Conservation (phyloP, 2,797 vertebrate genomes). For the Sebastiscus albofasciatus region DNA sequence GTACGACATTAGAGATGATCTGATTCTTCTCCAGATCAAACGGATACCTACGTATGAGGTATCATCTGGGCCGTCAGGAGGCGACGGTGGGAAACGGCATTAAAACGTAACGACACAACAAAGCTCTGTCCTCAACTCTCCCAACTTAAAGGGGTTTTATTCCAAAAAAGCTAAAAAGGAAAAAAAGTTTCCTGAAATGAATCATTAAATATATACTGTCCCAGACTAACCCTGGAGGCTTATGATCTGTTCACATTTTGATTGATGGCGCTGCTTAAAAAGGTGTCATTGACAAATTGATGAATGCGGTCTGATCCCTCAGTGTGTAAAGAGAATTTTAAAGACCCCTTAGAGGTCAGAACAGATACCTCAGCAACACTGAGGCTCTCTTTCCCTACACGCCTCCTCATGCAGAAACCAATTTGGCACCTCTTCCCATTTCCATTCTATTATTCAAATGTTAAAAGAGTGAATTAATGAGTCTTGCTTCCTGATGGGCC, state of each 20-base stretch:
- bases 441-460: slow-evolving; percentile 70
- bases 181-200: background rate
- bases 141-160: background rate
- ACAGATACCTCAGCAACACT: slow-evolving; percentile 8
- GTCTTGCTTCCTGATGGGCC: slow-evolving; percentile 58
- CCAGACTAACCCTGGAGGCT: background rate
- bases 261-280: slow-evolving; percentile 28
- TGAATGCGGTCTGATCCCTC: background rate
- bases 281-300: slow-evolving; percentile 33
- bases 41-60: background rate
- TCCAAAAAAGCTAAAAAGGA: background rate
- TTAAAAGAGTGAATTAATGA: slow-evolving; percentile 69
- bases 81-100: background rate
- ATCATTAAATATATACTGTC: background rate
- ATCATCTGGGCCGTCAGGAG: slow-evolving; percentile 1
- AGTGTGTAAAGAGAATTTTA: slow-evolving; percentile 24
- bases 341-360: slow-evolving; percentile 30
- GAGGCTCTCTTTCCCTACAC: background rate
- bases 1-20: slow-evolving; percentile 30
- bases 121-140: background rate
- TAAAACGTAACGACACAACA: slow-evolving; percentile 6
- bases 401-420: slow-evolving; percentile 38
- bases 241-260: slow-evolving; percentile 9
- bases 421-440: slow-evolving; percentile 51
- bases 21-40: slow-evolving; percentile 34